phyloP scores from a whole-genome alignment of 2,113 vertebrate species.

The Nycticryphes semicollaris region DNA sequence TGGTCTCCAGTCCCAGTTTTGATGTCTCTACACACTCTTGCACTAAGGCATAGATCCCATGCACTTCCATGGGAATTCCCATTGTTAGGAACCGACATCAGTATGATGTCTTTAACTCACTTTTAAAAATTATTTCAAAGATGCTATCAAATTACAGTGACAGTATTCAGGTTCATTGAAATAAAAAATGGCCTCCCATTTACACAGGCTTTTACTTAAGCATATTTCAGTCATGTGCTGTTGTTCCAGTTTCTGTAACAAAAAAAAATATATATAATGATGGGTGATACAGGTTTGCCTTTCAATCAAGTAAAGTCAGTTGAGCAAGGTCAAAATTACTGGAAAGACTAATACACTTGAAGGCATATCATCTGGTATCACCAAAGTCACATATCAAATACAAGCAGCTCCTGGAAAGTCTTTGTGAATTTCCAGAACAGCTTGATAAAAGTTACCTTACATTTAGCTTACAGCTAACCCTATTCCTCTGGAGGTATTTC shows the following conservation, averaged over 20 bases:
- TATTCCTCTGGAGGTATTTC: background rate
- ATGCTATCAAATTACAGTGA: background rate
- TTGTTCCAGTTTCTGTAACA: background rate
- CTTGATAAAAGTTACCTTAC: background rate
- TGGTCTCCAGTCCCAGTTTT: background rate
- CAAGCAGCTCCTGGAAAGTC: background rate
- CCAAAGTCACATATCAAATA: background rate
- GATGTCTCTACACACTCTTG: background rate
- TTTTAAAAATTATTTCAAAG: background rate
- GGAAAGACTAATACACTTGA: background rate
- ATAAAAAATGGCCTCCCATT: background rate
- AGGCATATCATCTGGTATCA: background rate
- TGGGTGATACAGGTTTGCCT: background rate
- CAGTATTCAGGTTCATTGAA: background rate
- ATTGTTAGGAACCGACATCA: background rate
- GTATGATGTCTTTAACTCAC: background rate
- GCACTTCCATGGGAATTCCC: background rate
- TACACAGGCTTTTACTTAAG: background rate
- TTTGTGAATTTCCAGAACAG: background rate
- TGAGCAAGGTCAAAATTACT: background rate
- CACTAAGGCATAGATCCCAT: background rate
- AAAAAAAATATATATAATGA: background rate
- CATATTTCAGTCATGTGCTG: background rate
- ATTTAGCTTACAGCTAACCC: background rate
- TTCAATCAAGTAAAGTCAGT: background rate